Evolutionary conservation across 1,140 invertebrate genomes (phyloP).

Genomic region (Anagrus nilaparvatae): DNA sequence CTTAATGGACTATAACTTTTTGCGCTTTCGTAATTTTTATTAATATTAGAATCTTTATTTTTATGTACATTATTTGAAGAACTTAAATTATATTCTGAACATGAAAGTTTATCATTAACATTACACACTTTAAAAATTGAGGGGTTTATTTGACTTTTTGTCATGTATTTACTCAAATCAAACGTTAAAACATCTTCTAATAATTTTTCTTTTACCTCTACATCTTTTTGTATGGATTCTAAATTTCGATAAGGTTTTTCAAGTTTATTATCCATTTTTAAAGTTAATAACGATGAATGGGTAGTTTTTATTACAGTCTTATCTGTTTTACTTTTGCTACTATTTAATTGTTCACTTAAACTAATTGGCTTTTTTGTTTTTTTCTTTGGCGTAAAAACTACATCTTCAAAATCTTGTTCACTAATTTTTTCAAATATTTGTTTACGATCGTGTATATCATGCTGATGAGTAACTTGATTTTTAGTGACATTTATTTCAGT

Average conservation of each 20-base stretch:
- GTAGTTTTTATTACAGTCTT: conserved; percentile 16
- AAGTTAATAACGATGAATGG: conserved; percentile 32
- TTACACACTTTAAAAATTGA: conserved; percentile 12
- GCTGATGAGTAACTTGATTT: not conserved
- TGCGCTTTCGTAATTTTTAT: conserved; percentile 17
- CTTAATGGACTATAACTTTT: conserved; percentile 16
- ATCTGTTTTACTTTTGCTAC: conserved; percentile 9
- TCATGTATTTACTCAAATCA: conserved; percentile 38
- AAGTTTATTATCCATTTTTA: conserved; percentile 35
- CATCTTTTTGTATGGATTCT: conserved; percentile 43
- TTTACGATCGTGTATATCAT: conserved; percentile 22
- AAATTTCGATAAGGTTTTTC: conserved; percentile 39
- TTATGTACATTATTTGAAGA: conserved; percentile 4
- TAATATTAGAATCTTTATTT: conserved; percentile 2
- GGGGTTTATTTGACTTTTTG: conserved; percentile 22
- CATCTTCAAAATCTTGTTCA: conserved; percentile 46
- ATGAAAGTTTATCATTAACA: conserved; percentile 17
- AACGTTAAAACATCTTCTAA: conserved; percentile 43
- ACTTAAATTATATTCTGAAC: conserved; percentile 16
- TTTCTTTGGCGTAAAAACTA: conserved; percentile 43
- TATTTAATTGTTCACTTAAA: conserved; percentile 6
- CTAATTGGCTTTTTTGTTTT: conserved; percentile 34
- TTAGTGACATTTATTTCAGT: conserved; percentile 26
- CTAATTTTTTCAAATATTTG: conserved; percentile 44
- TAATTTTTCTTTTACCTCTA: conserved; percentile 45